Conservation (phyloP, 2,797 vertebrate species). For the Anguilla anguilla region DNA sequence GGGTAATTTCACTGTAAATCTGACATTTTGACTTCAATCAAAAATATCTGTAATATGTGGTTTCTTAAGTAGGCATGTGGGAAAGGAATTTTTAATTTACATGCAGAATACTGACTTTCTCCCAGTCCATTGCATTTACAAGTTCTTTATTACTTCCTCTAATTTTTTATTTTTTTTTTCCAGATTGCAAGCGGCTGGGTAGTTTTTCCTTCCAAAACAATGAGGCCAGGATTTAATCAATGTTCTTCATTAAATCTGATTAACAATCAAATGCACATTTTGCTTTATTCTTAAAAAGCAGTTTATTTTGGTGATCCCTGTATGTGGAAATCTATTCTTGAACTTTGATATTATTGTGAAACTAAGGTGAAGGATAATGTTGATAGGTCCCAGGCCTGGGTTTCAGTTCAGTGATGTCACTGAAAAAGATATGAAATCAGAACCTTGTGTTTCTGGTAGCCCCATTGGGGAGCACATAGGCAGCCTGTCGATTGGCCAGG, state of each 20-base stretch:
- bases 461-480: not conserved
- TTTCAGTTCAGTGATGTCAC: not conserved
- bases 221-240: no score
- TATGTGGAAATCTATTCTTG: not conserved
- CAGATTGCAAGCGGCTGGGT: not conserved
- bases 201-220: not conserved
- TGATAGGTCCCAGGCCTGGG: not conserved
- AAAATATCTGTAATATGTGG: not conserved
- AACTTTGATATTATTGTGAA: not conserved
- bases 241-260: no score
- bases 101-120: not conserved
- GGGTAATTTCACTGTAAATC: not conserved
- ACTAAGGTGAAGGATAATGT: not conserved
- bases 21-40: not conserved
- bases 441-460: not conserved
- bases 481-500: not conserved
- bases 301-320: not conserved
- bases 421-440: not conserved
- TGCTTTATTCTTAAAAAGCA: not conserved
- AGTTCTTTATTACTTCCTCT: not conserved
- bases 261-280: not conserved
- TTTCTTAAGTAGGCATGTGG: not conserved
- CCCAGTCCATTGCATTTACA: not conserved
- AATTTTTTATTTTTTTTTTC: not conserved
- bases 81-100: not conserved